Evolutionary conservation across 2,888 invertebrate species (phyloP), one percentile per base, ranked within the genome.

Genomic region (Limnephilus rhombicus): DNA sequence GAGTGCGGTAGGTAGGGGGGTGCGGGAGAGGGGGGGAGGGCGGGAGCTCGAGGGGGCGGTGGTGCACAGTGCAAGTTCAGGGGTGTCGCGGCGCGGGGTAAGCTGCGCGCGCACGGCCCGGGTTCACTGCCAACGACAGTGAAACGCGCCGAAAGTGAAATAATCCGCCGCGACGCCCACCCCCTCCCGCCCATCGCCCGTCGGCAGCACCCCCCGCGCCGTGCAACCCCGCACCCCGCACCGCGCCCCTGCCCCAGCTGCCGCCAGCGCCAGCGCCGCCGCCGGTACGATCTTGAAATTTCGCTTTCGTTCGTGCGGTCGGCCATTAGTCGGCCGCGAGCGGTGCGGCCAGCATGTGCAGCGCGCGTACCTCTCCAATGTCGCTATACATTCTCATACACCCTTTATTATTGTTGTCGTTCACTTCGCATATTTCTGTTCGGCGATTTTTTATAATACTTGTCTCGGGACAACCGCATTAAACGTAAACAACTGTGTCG

Each of bases 261-360:
- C 93, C 91, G 68, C 68, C 53, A 29, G 53, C 91, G 68, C 68
- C 53, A 29, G 53, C 95, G 94, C 95, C 95, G 96, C 95, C 96
- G 92, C 94, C 94, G 94, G 94, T 91, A 96, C 96, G 96, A 96
- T 97, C 97, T 97, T 97, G 97, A 97, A 97, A 97, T 97, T 97
- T 97, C 97, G 96, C 97, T 97, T 97, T 97, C 97, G 96, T 96
- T 96, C 96, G 95, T 95, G 95, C 95, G 95, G 96, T 96, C 96
- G 96, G 96, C 96, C 96, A 96, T 96, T 96, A 96, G 96, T 96
- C 96, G 96, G 95, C 96, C 95, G 96, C 96, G 96, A 96, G 96
- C 96, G 96, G 96, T 96, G 95, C 96, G 96, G 94, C 95, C 95
- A 96, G 95, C 96, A 96, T 97, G 97, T 96, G 96, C 96, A 94